Evolutionary conservation across 2,113 vertebrate species (phyloP).

Genomic region (Polypterus bichir): DNA sequence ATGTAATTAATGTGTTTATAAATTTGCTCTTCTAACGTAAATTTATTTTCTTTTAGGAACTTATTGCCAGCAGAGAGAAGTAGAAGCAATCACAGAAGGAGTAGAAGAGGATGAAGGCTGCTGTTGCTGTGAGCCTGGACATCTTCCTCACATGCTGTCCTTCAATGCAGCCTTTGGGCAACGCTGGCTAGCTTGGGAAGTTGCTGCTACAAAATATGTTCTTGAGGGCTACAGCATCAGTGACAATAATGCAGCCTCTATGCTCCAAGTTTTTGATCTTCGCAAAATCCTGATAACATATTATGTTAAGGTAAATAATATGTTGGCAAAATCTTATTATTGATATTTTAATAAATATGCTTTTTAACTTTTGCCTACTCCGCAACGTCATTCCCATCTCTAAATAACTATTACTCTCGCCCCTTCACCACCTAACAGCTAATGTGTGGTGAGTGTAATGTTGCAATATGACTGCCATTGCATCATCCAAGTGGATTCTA

Average conservation of each 20-base stretch:
- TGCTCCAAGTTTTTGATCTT: constrained; percentile 82
- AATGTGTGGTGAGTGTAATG: too few species aligned
- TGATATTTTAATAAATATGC: too few species aligned
- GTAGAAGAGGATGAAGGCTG: constrained; percentile 85
- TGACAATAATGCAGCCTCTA: constrained; percentile 80
- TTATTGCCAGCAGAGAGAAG: constrained; percentile 84
- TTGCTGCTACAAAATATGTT: constrained; percentile 78
- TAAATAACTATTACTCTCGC: neutral
- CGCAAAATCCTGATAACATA: constrained; percentile 86
- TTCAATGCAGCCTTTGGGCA: constrained; percentile 85
- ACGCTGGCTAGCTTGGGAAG: constrained; percentile 86
- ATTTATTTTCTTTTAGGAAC: constrained; percentile 45
- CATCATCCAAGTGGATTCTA: too few species aligned
- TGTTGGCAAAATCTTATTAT: too few species aligned
- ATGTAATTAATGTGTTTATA: too few species aligned
- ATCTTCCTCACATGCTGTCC: constrained; percentile 72
- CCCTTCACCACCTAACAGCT: too few species aligned
- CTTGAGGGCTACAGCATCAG: constrained; percentile 86
- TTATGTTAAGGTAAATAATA: constrained; percentile 65
- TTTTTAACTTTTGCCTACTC: too few species aligned
- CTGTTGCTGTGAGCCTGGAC: constrained; percentile 80
- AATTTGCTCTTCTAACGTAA: too few species aligned
- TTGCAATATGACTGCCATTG: too few species aligned
- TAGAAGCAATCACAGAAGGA: constrained; percentile 81
- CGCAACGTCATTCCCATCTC: neutral